Conservation (phyloP, 37 sponge, comb jelly and placozoan genomes). For the Aphrocallistes beatrix region DNA sequence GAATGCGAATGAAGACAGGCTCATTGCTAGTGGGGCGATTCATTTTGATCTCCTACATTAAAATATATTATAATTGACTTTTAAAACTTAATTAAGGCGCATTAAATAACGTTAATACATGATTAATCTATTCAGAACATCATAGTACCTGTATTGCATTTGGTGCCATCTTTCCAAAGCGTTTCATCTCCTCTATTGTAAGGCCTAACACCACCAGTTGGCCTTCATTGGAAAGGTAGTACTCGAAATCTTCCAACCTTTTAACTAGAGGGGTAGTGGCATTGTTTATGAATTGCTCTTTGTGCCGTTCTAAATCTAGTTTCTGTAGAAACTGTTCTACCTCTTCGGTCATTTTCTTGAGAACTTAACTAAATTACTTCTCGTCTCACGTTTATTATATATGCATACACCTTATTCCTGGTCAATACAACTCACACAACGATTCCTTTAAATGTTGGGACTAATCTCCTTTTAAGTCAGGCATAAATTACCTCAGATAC, state of each 20-base stretch:
- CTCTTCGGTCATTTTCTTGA: background rate
- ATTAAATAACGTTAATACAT: no score
- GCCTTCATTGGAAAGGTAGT: background rate
- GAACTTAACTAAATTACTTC: no score
- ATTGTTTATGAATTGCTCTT: background rate
- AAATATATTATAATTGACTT: background rate
- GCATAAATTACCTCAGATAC: no score
- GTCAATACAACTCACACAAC: no score
- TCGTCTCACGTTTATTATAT: no score
- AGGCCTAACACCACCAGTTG: background rate
- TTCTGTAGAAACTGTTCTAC: background rate
- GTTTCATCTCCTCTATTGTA: background rate
- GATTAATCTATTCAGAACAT: no score
- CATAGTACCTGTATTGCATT: constrained; percentile 6
- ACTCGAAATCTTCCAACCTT: background rate
- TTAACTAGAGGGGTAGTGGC: background rate
- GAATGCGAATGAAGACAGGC: background rate
- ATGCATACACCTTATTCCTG: no score
- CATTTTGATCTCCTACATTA: no score
- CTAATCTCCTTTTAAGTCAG: no score
- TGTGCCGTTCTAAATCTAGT: background rate
- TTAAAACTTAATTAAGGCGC: no score
- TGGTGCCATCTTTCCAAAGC: background rate
- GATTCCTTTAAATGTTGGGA: no score
- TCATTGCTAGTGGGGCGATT: no score